Percentiles rank a stretch among this genome's conserved stretches.
Evolutionary conservation across 2,113 vertebrate species (phyloP).

Genomic region (Pachyramphus minor): DNA sequence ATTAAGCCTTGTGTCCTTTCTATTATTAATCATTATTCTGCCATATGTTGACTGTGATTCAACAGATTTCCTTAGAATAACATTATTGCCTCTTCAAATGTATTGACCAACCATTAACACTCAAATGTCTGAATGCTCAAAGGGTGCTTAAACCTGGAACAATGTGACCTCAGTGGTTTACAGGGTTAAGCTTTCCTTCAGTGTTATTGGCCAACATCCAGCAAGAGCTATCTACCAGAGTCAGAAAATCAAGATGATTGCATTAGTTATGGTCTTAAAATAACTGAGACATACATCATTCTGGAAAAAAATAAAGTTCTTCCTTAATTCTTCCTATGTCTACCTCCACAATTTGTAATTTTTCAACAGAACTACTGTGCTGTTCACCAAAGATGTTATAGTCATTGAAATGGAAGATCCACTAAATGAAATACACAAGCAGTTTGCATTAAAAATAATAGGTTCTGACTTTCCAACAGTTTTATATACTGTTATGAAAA

Average conservation of each 20-base stretch:
- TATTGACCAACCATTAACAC: background rate
- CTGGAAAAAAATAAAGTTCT: accelerated
- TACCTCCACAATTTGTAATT: background rate
- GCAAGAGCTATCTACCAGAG: background rate
- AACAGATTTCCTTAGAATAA: background rate
- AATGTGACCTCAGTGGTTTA: background rate
- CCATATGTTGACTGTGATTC: background rate
- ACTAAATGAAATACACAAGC: background rate
- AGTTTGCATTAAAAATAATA: background rate
- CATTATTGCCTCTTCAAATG: background rate
- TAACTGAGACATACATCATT: background rate
- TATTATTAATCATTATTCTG: background rate
- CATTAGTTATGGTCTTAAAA: background rate
- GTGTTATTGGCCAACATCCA: background rate
- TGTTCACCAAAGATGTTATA: background rate
- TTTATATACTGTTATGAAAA: background rate
- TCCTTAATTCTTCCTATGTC: background rate
- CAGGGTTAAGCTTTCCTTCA: background rate
- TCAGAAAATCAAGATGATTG: background rate
- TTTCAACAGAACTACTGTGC: background rate
- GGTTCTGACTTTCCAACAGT: background rate
- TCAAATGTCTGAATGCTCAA: background rate
- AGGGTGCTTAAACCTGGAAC: background rate
- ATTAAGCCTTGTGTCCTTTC: background rate
- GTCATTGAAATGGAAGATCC: background rate